A percentile compares a stretch with the other conserved stretches of the same genome.
phyloP scores from a whole-genome alignment of 2,113 vertebrate genomes.

The Excalfactoria chinensis region DNA sequence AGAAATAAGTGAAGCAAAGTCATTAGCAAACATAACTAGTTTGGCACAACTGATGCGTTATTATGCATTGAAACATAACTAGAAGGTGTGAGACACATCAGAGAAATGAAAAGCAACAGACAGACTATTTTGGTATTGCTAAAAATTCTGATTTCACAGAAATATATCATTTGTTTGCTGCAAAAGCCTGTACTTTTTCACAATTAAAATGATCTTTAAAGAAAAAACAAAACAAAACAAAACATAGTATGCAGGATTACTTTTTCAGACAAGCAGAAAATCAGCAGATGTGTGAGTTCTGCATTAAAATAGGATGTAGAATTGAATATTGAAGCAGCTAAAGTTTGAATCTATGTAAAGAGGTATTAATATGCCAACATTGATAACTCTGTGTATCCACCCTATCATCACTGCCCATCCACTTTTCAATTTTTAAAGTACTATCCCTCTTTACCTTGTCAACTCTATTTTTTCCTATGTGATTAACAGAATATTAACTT shows the following conservation, averaged over 20 bases:
- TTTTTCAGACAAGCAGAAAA: neutral
- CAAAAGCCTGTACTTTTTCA: neutral
- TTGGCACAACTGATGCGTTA: neutral
- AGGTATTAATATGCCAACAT: neutral
- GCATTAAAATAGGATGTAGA: neutral
- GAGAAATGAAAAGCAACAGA: neutral
- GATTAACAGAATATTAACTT: constrained; percentile 24
- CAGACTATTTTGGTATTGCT: neutral
- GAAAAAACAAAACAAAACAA: neutral
- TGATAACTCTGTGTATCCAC: neutral
- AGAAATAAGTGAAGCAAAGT: neutral
- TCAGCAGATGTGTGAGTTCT: neutral
- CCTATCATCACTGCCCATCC: neutral
- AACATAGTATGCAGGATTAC: neutral
- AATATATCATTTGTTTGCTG: neutral
- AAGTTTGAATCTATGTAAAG: neutral
- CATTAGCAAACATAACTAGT: neutral
- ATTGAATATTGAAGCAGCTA: neutral
- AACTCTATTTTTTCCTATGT: neutral
- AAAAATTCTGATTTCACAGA: neutral
- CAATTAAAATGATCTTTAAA: neutral
- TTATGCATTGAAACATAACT: neutral
- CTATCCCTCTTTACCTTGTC: neutral
- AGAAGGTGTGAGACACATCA: neutral
- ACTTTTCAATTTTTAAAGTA: neutral